phyloP scores from a whole-genome alignment of 2,888 invertebrate species.

The Baronia brevicornis region DNA sequence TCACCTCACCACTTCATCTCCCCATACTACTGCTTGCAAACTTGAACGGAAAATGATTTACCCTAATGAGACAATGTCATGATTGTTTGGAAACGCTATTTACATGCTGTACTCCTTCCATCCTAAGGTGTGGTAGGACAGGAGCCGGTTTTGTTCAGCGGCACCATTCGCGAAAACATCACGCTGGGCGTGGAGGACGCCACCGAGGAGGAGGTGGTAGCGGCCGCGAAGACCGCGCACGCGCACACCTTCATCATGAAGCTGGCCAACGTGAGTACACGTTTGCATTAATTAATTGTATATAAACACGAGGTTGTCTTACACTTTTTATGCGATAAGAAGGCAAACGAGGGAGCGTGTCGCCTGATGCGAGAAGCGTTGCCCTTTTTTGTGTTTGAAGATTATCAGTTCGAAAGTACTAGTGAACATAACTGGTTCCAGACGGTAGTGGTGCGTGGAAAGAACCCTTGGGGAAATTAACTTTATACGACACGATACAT shows the following conservation, averaged over 20 bases:
- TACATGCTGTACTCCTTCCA: not conserved
- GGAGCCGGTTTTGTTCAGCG: slow-evolving; percentile 90
- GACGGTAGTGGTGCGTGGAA: too few relatives aligned
- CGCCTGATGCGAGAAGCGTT: too few relatives aligned
- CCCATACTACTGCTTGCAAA: not conserved
- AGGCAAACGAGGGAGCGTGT: too few relatives aligned
- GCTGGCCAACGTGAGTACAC: slow-evolving; percentile 75
- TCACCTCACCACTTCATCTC: not conserved
- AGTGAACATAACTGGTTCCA: too few relatives aligned
- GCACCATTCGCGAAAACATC: slow-evolving; percentile 82
- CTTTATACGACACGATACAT: too few relatives aligned
- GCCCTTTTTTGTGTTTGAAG: too few relatives aligned
- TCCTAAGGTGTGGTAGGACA: slow-evolving; percentile 87
- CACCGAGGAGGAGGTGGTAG: slow-evolving; percentile 78
- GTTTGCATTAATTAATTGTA: not conserved
- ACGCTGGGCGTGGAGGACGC: slow-evolving; percentile 81
- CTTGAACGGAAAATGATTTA: too few relatives aligned
- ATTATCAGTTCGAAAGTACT: too few relatives aligned
- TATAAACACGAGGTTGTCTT: too few relatives aligned
- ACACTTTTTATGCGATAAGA: too few relatives aligned
- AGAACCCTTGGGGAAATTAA: too few relatives aligned
- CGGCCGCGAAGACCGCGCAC: slow-evolving; percentile 82
- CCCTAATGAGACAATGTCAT: not conserved
- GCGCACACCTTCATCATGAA: slow-evolving; percentile 85
- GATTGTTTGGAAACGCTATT: too few relatives aligned